Evolutionary conservation across 2,888 invertebrate species (phyloP).

Genomic region (Drosophila gaucha): DNA sequence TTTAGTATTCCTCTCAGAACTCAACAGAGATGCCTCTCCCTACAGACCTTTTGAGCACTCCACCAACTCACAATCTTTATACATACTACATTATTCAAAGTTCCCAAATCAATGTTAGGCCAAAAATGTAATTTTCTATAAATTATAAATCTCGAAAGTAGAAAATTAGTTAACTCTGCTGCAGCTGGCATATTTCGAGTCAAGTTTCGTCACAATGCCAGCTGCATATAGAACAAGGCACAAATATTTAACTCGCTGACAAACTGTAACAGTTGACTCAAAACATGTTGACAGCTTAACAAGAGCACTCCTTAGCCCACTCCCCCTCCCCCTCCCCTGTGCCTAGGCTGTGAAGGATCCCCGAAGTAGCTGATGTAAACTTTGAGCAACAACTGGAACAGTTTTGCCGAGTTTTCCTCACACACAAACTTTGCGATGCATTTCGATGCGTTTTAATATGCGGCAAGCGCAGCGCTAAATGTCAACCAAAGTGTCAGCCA

Average conservation of each 20-base stretch:
- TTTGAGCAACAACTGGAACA: slow-evolving; percentile 56
- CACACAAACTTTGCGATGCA: slow-evolving; percentile 53
- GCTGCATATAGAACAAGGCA: slow-evolving; percentile 45
- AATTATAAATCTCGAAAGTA: neutral
- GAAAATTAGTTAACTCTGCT: neutral
- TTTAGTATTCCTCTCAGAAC: too few relatives aligned
- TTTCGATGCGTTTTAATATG: slow-evolving; percentile 70
- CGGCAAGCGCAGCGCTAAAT: slow-evolving; percentile 55
- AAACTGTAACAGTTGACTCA: slow-evolving; percentile 68
- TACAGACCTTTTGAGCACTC: too few relatives aligned
- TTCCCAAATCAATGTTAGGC: too few relatives aligned
- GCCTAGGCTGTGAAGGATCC: slow-evolving; percentile 1
- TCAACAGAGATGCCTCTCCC: too few relatives aligned
- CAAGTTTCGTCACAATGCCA: slow-evolving; percentile 9
- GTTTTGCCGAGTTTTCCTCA: slow-evolving; percentile 30
- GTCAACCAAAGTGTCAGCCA: slow-evolving; percentile 59
- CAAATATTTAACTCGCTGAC: slow-evolving; percentile 30
- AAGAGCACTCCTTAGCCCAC: slow-evolving; percentile 29
- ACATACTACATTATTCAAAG: too few relatives aligned
- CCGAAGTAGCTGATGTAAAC: slow-evolving; percentile 27
- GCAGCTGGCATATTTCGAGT: neutral
- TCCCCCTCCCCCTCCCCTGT: neutral
- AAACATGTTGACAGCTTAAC: slow-evolving; percentile 76
- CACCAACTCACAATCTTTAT: too few relatives aligned
- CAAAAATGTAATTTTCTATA: too few relatives aligned